Conservation (phyloP, 2,113 vertebrate genomes). For the Equus przewalskii region DNA sequence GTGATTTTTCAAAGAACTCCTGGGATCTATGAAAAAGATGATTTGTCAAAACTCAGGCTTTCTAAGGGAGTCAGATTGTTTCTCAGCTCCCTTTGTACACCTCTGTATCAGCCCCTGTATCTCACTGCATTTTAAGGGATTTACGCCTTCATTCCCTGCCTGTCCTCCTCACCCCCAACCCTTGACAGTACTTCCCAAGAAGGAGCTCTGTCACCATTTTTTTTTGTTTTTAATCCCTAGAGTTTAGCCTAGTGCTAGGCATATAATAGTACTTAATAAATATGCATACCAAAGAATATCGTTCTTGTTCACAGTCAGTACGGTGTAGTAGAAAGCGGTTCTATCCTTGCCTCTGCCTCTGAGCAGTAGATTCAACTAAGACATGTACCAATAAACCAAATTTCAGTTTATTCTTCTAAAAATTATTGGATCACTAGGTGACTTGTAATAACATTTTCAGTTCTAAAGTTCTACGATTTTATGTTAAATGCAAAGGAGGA, state of each 20-base stretch:
- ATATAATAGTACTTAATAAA: not conserved
- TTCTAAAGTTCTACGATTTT: slow-evolving; percentile 49
- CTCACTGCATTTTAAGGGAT: not conserved
- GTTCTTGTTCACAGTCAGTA: not conserved
- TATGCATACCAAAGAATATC: not conserved
- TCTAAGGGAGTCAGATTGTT: not conserved
- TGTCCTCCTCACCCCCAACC: not conserved
- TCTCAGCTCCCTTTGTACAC: not conserved
- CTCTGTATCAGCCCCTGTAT: not conserved
- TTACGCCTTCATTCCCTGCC: not conserved
- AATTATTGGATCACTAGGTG: not conserved
- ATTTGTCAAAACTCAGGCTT: not conserved
- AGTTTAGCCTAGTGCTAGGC: not conserved
- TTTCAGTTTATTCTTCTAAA: not conserved
- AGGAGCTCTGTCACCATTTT: not conserved
- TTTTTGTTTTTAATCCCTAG: not conserved
- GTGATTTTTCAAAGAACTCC: not conserved
- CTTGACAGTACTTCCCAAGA: not conserved
- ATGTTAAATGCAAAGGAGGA: not conserved
- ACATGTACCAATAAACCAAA: not conserved
- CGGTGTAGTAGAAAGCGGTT: not conserved
- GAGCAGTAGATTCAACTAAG: not conserved
- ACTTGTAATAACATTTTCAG: not conserved
- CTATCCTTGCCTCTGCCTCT: not conserved
- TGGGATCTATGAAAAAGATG: not conserved